Conservation (phyloP, 2,113 vertebrate species). For the Stictonetta naevosa region DNA sequence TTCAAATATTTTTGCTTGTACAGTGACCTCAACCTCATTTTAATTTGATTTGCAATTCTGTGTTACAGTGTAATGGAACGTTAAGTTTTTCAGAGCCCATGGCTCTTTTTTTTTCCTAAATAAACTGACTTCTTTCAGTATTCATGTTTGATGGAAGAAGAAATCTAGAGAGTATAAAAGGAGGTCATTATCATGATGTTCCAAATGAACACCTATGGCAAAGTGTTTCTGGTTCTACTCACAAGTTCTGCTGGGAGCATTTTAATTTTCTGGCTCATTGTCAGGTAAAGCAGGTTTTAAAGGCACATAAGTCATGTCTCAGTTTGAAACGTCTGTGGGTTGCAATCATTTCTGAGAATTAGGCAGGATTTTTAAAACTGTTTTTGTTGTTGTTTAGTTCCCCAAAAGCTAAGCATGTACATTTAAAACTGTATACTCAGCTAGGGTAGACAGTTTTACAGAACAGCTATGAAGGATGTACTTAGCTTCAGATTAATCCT, state of each 20-base stretch:
- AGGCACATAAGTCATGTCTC: not conserved
- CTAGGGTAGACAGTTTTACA: not conserved
- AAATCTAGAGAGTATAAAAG: slow-evolving; percentile 11
- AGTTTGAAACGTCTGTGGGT: not conserved
- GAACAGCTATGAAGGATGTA: not conserved
- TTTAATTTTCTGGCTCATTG: slow-evolving; percentile 43
- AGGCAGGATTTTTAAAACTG: not conserved
- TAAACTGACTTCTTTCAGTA: not conserved
- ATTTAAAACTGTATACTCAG: not conserved
- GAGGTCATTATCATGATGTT: slow-evolving; percentile 1
- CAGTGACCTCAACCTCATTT: slow-evolving; percentile 11
- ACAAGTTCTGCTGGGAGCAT: slow-evolving; percentile 18
- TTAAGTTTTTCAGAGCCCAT: slow-evolving; percentile 7
- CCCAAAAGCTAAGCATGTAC: not conserved
- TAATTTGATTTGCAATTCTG: not conserved
- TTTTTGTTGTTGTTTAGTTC: not conserved
- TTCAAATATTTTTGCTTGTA: not conserved
- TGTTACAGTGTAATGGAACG: not conserved
- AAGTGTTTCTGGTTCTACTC: slow-evolving; percentile 5
- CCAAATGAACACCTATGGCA: not conserved
- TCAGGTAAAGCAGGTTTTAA: slow-evolving; percentile 30
- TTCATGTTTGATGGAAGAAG: not conserved
- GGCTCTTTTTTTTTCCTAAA: not conserved
- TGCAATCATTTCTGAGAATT: not conserved
- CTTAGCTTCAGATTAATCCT: not conserved